phyloP scores from a whole-genome alignment of 1,140 invertebrate genomes.

The Drosophila punjabiensis region DNA sequence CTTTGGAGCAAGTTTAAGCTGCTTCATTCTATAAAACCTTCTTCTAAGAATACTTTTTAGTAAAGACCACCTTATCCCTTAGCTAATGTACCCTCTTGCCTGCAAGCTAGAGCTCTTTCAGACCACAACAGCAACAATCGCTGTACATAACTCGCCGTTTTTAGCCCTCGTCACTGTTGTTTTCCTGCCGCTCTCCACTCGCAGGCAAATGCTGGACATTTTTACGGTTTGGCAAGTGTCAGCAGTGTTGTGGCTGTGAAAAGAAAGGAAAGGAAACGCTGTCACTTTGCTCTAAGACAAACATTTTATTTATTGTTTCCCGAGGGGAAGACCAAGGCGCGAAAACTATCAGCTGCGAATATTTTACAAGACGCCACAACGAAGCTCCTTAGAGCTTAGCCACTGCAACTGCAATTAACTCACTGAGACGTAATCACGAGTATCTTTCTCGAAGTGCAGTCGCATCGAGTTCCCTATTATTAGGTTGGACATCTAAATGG shows the following conservation, averaged over 20 bases:
- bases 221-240: slow-evolving; percentile 81
- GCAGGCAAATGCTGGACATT: slow-evolving; percentile 76
- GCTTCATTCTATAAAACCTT: background rate
- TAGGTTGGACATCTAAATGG: slow-evolving; percentile 66
- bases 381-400: background rate
- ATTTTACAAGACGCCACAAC: background rate
- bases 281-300: slow-evolving; percentile 56
- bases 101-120: background rate
- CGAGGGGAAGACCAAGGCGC: slow-evolving; percentile 38
- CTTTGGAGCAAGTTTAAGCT: background rate
- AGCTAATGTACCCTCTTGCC: background rate
- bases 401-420: slow-evolving; percentile 40
- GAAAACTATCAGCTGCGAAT: slow-evolving; percentile 44
- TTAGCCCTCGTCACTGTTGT: slow-evolving; percentile 56
- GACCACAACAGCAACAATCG: slow-evolving; percentile 65
- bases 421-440: background rate
- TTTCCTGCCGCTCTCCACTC: slow-evolving; percentile 42
- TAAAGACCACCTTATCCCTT: too few species aligned
- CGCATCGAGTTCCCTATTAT: slow-evolving; percentile 42
- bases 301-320: slow-evolving; percentile 75
- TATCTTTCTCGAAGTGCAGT: slow-evolving; percentile 12
- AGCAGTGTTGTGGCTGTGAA: slow-evolving; percentile 37
- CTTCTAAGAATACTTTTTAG: background rate
- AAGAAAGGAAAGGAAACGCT: slow-evolving; percentile 45
- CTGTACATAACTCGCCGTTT: slow-evolving; percentile 60